Conservation (phyloP, 1,140 invertebrate genomes). For the Mamestra configurata region DNA sequence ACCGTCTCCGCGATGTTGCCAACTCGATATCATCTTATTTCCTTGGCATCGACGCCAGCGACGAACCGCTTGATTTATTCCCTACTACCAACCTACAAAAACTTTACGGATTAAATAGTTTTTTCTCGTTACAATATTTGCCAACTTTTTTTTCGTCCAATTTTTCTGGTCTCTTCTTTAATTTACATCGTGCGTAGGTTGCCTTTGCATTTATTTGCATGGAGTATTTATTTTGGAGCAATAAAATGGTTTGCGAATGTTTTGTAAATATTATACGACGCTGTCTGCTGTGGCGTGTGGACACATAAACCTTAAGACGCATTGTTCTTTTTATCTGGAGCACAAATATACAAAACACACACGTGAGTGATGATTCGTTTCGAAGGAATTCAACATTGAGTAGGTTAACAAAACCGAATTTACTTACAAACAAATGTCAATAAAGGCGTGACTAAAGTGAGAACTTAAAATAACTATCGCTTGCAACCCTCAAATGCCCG, state of each 20-base stretch:
- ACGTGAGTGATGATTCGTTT: not conserved
- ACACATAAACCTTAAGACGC: not conserved
- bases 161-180: conserved; percentile 38
- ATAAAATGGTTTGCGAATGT: conserved; percentile 20
- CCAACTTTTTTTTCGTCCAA: conserved; percentile 72
- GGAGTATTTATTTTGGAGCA: conserved; percentile 39
- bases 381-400: not conserved
- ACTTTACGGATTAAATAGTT: conserved; percentile 86
- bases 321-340: not conserved
- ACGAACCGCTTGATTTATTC: conserved; percentile 80
- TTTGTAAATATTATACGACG: conserved; percentile 44
- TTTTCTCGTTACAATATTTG: conserved; percentile 85
- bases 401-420: conserved; percentile 3
- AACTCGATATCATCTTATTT: conserved; percentile 86
- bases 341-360: not conserved
- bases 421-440: conserved; percentile 5
- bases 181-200: conserved; percentile 45
- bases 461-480: conserved; percentile 46
- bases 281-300: not conserved
- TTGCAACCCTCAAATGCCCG: conserved; percentile 71
- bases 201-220: conserved; percentile 32
- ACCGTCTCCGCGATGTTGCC: conserved; percentile 72
- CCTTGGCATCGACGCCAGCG: conserved; percentile 83
- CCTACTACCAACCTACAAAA: conserved; percentile 84
- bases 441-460: conserved; percentile 17